Percentiles rank a stretch among this genome's conserved stretches.
phyloP scores from a whole-genome alignment of 2,113 vertebrate species.

The Erinaceus europaeus region DNA sequence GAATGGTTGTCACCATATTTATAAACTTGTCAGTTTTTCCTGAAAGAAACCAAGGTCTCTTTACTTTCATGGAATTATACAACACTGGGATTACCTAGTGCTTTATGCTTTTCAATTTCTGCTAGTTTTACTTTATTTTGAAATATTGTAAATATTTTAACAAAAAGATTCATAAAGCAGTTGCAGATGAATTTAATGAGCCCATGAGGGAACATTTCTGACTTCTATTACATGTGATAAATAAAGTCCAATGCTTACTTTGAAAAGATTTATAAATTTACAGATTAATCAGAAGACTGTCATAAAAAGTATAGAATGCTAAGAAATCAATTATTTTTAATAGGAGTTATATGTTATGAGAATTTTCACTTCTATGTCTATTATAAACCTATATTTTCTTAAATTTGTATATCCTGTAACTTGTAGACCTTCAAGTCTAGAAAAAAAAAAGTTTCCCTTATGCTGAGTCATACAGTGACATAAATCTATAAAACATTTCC shows the following conservation, averaged over 20 bases:
- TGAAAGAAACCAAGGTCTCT: slow-evolving; percentile 29
- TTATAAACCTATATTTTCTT: slow-evolving; percentile 14
- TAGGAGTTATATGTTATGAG: slow-evolving; percentile 16
- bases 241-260: slow-evolving; percentile 50
- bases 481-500: slow-evolving; percentile 51
- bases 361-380: neutral
- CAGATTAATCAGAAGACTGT: slow-evolving; percentile 38
- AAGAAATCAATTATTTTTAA: slow-evolving; percentile 13
- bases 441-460: slow-evolving; percentile 59
- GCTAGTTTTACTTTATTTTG: slow-evolving; percentile 50
- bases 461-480: slow-evolving; percentile 43
- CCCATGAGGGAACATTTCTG: slow-evolving; percentile 67
- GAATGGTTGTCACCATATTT: neutral
- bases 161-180: slow-evolving; percentile 67
- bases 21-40: neutral
- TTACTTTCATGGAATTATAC: slow-evolving; percentile 39
- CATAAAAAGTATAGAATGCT: slow-evolving; percentile 41
- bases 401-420: neutral
- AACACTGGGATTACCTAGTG: slow-evolving; percentile 13
- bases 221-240: slow-evolving; percentile 54
- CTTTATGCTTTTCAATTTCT: slow-evolving; percentile 18
- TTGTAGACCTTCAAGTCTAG: slow-evolving; percentile 6
- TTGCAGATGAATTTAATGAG: slow-evolving; percentile 72
- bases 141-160: slow-evolving; percentile 74
- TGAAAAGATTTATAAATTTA: slow-evolving; percentile 26